phyloP scores from a whole-genome alignment of 2,888 invertebrate species.

The Pasiphila rectangulata region DNA sequence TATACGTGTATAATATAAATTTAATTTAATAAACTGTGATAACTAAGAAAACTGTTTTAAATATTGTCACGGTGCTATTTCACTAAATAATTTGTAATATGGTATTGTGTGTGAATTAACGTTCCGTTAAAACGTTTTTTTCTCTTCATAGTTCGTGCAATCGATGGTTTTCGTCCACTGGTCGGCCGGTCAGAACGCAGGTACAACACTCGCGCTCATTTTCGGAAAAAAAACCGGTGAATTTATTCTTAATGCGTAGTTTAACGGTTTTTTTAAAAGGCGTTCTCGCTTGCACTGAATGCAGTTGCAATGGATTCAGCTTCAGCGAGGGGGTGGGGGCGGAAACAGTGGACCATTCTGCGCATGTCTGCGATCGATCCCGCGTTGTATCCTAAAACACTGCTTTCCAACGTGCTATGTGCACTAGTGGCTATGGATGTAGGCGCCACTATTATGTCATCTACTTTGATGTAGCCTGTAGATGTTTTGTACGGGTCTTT shows the following conservation, averaged over 20 bases:
- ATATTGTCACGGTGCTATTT: constrained; percentile 63
- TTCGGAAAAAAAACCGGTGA: constrained; percentile 21
- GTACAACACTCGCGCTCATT: constrained; percentile 28
- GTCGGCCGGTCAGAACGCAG: constrained; percentile 23
- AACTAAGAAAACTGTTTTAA: constrained; percentile 36
- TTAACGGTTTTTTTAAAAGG: constrained; percentile 45
- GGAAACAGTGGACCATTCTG: constrained; percentile 50
- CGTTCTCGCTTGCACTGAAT: constrained; percentile 74
- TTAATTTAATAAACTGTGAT: constrained; percentile 55
- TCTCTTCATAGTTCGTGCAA: constrained; percentile 70
- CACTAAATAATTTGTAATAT: constrained; percentile 53
- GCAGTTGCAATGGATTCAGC: constrained; percentile 71
- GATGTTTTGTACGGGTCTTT: constrained; percentile 34
- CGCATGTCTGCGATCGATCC: constrained; percentile 78
- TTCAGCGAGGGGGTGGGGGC: constrained; percentile 44
- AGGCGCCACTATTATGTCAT: constrained; percentile 70
- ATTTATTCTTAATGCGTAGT: constrained; percentile 24
- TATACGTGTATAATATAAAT: constrained; percentile 54
- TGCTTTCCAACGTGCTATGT: constrained; percentile 50
- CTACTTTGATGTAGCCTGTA: constrained; percentile 65
- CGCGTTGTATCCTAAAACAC: constrained; percentile 65
- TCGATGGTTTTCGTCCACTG: constrained; percentile 19
- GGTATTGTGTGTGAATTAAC: constrained; percentile 43
- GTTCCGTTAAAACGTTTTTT: constrained; percentile 63
- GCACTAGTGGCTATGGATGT: constrained; percentile 38